Conservation (phyloP, 2,888 invertebrate genomes). For the Bhutanitis thaidina region DNA sequence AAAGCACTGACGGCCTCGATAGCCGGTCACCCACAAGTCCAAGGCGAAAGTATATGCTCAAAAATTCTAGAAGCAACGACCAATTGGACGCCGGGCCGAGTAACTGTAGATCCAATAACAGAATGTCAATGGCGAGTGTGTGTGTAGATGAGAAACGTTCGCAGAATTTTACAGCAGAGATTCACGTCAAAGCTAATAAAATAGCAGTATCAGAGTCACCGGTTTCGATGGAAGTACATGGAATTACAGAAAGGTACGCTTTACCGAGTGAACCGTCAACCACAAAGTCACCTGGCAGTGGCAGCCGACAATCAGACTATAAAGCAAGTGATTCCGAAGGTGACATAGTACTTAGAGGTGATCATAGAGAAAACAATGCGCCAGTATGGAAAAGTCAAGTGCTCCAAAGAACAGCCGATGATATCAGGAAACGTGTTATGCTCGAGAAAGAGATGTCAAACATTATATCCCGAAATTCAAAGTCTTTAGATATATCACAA, state of each 20-base stretch:
- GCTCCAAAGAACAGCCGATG: conserved; percentile 68
- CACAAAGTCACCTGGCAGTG: conserved; percentile 52
- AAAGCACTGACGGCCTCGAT: conserved; percentile 74
- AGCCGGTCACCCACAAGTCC: conserved; percentile 52
- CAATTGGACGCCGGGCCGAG: conserved; percentile 62
- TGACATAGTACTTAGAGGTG: conserved; percentile 32
- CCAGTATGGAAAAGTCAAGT: conserved; percentile 71
- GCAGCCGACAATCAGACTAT: conserved; percentile 40
- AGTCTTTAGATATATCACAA: conserved; percentile 68
- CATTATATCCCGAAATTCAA: conserved; percentile 45
- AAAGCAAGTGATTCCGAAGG: conserved; percentile 48
- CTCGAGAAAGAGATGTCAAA: conserved; percentile 66
- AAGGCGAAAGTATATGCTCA: conserved; percentile 49
- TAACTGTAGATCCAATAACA: conserved; percentile 35
- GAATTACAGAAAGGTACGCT: conserved; percentile 49
- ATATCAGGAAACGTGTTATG: conserved; percentile 60
- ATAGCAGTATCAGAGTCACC: conserved; percentile 65
- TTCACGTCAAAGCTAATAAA: conserved; percentile 66
- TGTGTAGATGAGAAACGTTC: conserved; percentile 37
- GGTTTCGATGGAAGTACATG: conserved; percentile 51
- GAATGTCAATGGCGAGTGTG: conserved; percentile 5
- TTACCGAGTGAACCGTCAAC: conserved; percentile 59
- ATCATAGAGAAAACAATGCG: conserved; percentile 30
- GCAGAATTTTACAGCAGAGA: conserved; percentile 69
- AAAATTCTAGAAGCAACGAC: conserved; percentile 66